Conservation (phyloP, 2,797 vertebrate genomes). For the Chaetodon trifasciatus region DNA sequence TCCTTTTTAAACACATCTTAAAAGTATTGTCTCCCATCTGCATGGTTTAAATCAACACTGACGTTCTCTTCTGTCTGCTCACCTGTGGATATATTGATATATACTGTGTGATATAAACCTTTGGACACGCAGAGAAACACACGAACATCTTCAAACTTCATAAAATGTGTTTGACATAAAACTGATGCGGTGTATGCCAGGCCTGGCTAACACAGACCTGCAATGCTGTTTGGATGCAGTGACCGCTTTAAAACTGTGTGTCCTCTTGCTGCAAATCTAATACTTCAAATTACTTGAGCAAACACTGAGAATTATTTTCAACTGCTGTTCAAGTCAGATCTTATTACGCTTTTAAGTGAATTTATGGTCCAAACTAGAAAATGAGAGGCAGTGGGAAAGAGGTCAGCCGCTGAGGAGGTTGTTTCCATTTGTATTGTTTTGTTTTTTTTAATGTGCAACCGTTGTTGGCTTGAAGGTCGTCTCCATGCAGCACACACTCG, state of each 20-base stretch:
- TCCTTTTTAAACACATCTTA: no score
- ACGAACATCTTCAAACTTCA: no score
- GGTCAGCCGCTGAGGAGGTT: neutral
- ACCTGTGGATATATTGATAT: no score
- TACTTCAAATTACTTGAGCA: neutral
- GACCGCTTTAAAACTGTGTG: neutral
- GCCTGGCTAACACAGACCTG: neutral
- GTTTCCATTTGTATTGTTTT: neutral
- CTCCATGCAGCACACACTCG: neutral
- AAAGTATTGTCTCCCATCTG: no score
- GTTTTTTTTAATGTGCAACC: neutral
- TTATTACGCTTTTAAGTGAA: neutral
- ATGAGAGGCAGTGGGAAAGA: neutral
- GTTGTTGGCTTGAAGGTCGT: conserved; percentile 6
- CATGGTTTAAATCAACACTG: no score
- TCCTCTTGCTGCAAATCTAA: neutral
- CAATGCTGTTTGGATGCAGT: neutral
- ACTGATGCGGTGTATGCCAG: no score
- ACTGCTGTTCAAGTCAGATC: neutral
- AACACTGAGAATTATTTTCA: neutral
- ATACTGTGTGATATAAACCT: no score
- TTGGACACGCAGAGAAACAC: no score
- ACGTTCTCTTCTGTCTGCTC: no score
- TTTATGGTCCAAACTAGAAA: neutral
- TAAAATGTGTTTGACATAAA: no score